Evolutionary conservation across 2,113 vertebrate species (phyloP).

Genomic region (Motacilla tschutschensis): DNA sequence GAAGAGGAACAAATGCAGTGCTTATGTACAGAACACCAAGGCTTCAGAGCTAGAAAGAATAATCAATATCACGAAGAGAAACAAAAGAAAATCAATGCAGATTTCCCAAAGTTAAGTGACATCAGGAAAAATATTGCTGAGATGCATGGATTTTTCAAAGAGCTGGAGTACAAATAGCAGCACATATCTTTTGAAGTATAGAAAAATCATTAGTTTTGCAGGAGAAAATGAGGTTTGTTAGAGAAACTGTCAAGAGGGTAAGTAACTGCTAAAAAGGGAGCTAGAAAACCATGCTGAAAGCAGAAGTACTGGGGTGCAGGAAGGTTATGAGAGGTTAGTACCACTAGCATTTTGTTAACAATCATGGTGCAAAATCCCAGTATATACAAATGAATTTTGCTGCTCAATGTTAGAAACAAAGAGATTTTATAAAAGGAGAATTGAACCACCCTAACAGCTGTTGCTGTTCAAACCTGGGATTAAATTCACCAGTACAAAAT

Average conservation of each 20-base stretch:
- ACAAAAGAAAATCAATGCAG: neutral
- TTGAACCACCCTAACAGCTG: neutral
- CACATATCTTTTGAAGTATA: rapidly evolving
- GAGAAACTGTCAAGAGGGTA: neutral
- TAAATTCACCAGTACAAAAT: neutral
- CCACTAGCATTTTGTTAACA: neutral
- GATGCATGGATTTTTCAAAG: neutral
- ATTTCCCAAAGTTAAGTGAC: neutral
- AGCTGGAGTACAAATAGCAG: neutral
- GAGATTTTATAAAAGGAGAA: neutral
- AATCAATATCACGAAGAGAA: neutral
- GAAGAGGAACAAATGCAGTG: neutral
- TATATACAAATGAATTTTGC: neutral
- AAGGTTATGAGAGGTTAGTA: neutral
- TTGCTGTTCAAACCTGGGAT: neutral
- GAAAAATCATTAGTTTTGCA: neutral
- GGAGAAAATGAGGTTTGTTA: neutral
- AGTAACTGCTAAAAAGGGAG: neutral
- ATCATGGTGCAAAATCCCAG: neutral
- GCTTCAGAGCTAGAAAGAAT: neutral
- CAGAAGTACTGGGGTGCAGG: neutral
- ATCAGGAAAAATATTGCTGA: neutral
- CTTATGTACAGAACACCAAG: neutral
- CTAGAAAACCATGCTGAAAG: neutral
- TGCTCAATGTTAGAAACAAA: neutral